Percentiles rank a stretch among this genome's conserved stretches.
phyloP scores from a whole-genome alignment of 2,113 vertebrate species.

The Passer montanus region DNA sequence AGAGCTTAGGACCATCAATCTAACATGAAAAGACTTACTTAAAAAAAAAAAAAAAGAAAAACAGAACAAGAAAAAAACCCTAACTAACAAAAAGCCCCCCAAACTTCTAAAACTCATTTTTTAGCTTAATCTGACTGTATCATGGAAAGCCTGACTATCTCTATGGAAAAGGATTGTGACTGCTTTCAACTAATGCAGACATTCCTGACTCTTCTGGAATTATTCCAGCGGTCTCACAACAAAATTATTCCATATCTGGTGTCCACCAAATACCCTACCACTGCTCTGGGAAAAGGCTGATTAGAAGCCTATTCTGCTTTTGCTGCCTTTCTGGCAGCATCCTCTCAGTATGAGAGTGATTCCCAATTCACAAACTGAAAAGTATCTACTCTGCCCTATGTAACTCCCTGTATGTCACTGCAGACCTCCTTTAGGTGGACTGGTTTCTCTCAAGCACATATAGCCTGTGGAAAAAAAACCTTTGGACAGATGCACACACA shows the following conservation, averaged over 20 bases:
- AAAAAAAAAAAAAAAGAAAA: not conserved
- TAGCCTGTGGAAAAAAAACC: not conserved
- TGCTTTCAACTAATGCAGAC: not conserved
- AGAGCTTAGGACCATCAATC: not conserved
- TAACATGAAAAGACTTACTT: not conserved
- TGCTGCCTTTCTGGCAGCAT: not conserved
- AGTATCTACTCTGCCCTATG: not conserved
- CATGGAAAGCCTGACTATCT: not conserved
- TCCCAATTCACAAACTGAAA: not conserved
- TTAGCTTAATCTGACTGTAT: not conserved
- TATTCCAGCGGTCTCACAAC: not conserved
- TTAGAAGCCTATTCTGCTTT: not conserved
- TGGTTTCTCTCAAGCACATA: not conserved
- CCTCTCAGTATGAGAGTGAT: not conserved
- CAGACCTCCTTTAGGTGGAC: not conserved
- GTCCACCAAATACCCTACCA: not conserved
- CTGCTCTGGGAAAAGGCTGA: not conserved
- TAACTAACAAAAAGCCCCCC: rapidly evolving
- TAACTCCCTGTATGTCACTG: not conserved
- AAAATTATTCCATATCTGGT: not conserved
- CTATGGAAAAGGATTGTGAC: not conserved
- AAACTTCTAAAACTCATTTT: not conserved
- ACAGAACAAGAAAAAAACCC: not conserved
- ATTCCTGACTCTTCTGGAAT: not conserved
- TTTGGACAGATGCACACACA: not conserved